phyloP scores from a whole-genome alignment of 92 coral and sea anemone species.

The Heliopora coerulea region DNA sequence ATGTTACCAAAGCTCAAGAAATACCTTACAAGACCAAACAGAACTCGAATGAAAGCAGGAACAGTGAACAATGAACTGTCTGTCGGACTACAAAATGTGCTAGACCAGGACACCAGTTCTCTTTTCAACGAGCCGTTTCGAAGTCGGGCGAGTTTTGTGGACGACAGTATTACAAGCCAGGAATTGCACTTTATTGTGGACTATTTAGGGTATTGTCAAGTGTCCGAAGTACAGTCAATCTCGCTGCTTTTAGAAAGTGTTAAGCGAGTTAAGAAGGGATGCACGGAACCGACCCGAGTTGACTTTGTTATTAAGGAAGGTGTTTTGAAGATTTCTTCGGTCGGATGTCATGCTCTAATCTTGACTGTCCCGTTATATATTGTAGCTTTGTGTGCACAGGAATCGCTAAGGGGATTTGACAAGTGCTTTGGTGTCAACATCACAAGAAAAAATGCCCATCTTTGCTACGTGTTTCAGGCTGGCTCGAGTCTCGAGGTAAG shows the following conservation, averaged over 20 bases:
- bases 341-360: conserved; percentile 75
- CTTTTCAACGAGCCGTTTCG: conserved; percentile 15
- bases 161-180: conserved; percentile 21
- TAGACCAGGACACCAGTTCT: conserved; percentile 4
- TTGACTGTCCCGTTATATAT: conserved; percentile 96
- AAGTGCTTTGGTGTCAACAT: conserved; percentile 85
- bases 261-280: conserved; percentile 87
- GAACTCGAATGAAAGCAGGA: neutral
- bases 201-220: conserved; percentile 83
- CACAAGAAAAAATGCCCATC: conserved; percentile 82
- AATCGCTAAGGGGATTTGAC: conserved; percentile 89
- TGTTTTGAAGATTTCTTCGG: conserved; percentile 74
- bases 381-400: conserved; percentile 94
- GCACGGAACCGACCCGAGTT: conserved; percentile 72
- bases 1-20: conserved; percentile 40
- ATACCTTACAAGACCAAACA: conserved; percentile 22
- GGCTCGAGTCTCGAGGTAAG: conserved; percentile 97
- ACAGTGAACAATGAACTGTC: neutral
- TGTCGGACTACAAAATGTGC: neutral
- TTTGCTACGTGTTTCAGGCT: conserved; percentile 97
- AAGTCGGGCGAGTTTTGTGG: conserved; percentile 18
- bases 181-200: conserved; percentile 93
- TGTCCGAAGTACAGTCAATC: conserved; percentile 91
- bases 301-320: conserved; percentile 90
- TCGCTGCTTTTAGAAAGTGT: conserved; percentile 88